Conservation (phyloP, 2,888 invertebrate species). For the Nemotelus pantherinus region DNA sequence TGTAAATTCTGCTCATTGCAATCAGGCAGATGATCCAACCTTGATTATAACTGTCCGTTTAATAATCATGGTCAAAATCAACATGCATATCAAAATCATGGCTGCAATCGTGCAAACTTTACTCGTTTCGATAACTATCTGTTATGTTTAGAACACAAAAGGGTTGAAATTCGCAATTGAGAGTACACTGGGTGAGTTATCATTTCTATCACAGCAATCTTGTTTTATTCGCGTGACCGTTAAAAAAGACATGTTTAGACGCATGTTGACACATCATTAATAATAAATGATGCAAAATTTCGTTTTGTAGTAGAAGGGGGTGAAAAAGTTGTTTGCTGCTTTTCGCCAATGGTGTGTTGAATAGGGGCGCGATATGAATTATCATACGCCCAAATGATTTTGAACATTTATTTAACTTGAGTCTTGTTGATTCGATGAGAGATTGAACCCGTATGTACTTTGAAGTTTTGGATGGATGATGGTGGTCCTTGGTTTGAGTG, state of each 20-base stretch:
- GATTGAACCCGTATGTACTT: too few species aligned
- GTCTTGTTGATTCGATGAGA: too few species aligned
- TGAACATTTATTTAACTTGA: not conserved
- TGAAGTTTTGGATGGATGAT: too few species aligned
- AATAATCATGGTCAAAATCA: too few species aligned
- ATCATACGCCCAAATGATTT: constrained; percentile 8
- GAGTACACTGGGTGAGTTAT: not conserved
- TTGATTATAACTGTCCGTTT: too few species aligned
- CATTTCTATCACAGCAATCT: too few species aligned
- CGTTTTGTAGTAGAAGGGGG: not conserved
- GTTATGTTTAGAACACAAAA: not conserved
- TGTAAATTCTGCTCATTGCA: too few species aligned
- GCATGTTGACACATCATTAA: constrained; percentile 35
- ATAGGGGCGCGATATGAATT: constrained; percentile 23
- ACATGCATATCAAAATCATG: too few species aligned
- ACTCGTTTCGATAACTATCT: too few species aligned
- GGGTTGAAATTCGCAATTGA: constrained; percentile 13
- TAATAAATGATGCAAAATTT: constrained; percentile 22
- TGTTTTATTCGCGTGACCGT: constrained; percentile 1
- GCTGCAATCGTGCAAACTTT: too few species aligned
- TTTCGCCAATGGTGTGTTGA: not conserved
- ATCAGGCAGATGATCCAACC: too few species aligned
- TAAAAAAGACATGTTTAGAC: constrained; percentile 35
- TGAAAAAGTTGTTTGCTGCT: not conserved
- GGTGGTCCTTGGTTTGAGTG: too few species aligned